Percentiles rank a stretch among this genome's conserved stretches.
These are phyloP conservation scores for Pelecanoides urinatrix DNA, from an alignment of 2,113 vertebrate genomes.

Conservation along the genomic window DNA sequence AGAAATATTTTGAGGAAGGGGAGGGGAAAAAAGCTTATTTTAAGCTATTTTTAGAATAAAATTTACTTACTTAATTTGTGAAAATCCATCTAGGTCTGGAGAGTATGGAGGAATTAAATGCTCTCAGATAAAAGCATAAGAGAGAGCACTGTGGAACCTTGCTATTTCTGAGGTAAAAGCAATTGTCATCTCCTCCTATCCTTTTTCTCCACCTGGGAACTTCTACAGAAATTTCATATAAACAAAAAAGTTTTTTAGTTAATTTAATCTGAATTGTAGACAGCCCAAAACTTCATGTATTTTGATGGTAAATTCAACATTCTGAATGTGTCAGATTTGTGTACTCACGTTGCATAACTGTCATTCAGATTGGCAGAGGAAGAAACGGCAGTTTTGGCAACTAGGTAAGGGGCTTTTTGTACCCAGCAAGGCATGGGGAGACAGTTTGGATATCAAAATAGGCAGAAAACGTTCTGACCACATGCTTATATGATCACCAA, in stretches of 20 bases:
- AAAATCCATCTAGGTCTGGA: background rate
- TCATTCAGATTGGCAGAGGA: background rate
- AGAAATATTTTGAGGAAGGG: background rate
- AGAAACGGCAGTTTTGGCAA: slow-evolving; percentile 16
- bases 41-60: background rate
- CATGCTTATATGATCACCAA: background rate
- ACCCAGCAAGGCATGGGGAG: background rate
- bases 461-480: background rate
- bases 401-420: background rate
- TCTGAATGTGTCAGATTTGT: background rate
- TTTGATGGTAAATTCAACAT: background rate
- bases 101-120: background rate
- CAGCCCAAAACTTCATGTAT: background rate
- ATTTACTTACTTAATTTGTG: background rate
- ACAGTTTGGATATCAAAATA: background rate
- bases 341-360: background rate
- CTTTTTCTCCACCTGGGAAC: background rate
- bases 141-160: fast-evolving
- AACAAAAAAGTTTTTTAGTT: background rate
- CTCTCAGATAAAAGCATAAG: background rate
- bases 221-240: background rate
- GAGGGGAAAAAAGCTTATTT: fast-evolving
- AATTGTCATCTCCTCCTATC: background rate
- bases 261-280: background rate
- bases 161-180: background rate